phyloP scores from a whole-genome alignment of 2,797 vertebrate species.

The Cirrhinus mrigala region DNA sequence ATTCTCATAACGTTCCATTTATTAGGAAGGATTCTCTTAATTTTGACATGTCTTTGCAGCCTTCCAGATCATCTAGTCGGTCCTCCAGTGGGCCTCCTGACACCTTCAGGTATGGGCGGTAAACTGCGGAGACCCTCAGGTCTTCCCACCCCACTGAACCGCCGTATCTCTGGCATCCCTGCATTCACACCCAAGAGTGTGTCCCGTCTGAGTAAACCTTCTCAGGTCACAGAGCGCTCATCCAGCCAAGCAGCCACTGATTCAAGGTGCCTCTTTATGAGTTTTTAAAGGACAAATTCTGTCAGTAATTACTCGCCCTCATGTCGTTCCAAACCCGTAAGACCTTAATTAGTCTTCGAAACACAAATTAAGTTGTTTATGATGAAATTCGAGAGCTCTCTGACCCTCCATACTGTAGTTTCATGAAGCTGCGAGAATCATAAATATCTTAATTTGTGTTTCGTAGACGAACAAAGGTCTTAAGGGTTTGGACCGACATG shows the following conservation, averaged over 20 bases:
- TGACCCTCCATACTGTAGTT: no score
- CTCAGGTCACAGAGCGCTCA: not conserved
- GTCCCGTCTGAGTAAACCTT: slow-evolving; percentile 51
- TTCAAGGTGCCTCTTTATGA: slow-evolving; percentile 73
- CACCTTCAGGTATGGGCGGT: slow-evolving; percentile 62
- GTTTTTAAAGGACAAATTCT: not conserved
- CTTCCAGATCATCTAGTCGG: slow-evolving; percentile 61
- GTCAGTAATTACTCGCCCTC: no score
- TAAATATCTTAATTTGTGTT: no score
- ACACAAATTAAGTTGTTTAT: no score
- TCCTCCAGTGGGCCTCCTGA: slow-evolving; percentile 57
- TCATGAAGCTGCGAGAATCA: no score
- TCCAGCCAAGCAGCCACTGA: slow-evolving; percentile 54
- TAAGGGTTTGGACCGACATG: no score
- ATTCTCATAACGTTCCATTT: not conserved
- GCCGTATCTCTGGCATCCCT: slow-evolving; percentile 75
- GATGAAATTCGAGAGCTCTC: no score
- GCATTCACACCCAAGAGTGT: slow-evolving; percentile 73
- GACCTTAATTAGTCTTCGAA: no score
- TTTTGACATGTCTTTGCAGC: slow-evolving; percentile 58
- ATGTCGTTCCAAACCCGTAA: no score
- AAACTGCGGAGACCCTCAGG: slow-evolving; percentile 72
- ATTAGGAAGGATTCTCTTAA: not conserved
- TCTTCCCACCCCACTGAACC: slow-evolving; percentile 82
- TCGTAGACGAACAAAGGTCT: no score